phyloP scores from a whole-genome alignment of 2,888 invertebrate species.

The Rugalucina vietnamica region DNA sequence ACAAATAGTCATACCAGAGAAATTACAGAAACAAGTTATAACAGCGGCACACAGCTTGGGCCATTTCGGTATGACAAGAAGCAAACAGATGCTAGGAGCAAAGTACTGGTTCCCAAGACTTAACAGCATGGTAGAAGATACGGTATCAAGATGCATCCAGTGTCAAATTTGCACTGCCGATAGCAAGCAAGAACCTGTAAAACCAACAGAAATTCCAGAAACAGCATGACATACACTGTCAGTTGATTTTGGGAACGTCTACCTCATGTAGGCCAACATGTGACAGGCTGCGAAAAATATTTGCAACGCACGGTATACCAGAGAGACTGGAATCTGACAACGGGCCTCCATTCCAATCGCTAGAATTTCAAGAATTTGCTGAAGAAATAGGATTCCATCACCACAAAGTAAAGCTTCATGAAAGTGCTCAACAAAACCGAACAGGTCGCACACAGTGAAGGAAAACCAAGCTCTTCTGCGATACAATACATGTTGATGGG shows the following conservation, averaged over 20 bases:
- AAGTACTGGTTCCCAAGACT: conserved; percentile 6
- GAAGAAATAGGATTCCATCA: conserved; percentile 28
- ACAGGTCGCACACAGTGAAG: conserved; percentile 4
- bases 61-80: conserved; percentile 34
- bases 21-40: conserved; percentile 27
- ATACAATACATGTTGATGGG: not conserved
- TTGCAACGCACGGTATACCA: conserved; percentile 46
- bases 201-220: conserved; percentile 35
- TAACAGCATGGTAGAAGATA: no score
- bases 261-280: conserved; percentile 14
- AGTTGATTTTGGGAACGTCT: conserved; percentile 32
- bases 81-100: conserved; percentile 34
- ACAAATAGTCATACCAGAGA: conserved; percentile 22
- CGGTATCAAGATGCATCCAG: conserved; percentile 21
- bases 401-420: conserved; percentile 36
- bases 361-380: conserved; percentile 44
- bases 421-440: conserved; percentile 25
- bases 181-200: conserved; percentile 25
- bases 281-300: conserved; percentile 30
- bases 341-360: conserved; percentile 51
- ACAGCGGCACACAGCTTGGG: conserved; percentile 22
- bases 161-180: conserved; percentile 33
- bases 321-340: no score
- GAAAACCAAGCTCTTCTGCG: not conserved
- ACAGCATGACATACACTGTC: conserved; percentile 3